phyloP scores from a whole-genome alignment of 2,797 vertebrate genomes.

The Paramormyrops hopkinsi region DNA sequence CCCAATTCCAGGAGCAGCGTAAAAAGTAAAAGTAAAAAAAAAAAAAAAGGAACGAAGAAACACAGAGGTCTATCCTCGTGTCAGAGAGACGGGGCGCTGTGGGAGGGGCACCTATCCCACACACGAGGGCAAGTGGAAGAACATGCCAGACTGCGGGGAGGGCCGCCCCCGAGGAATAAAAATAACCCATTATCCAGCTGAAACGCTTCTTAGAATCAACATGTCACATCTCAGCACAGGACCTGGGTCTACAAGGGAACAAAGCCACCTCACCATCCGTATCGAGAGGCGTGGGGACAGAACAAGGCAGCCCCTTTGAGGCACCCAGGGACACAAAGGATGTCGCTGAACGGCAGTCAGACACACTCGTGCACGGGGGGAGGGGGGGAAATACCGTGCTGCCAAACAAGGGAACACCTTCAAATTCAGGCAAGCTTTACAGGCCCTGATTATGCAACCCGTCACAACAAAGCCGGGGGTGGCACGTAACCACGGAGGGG shows the following conservation, averaged over 20 bases:
- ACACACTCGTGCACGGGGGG: conserved; percentile 41
- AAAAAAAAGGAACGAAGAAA: background rate
- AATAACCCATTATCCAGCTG: conserved; percentile 48
- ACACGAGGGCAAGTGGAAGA: background rate
- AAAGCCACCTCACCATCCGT: conserved; percentile 39
- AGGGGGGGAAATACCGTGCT: conserved; percentile 24
- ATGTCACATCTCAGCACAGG: conserved; percentile 62
- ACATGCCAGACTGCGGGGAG: background rate
- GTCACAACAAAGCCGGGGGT: background rate
- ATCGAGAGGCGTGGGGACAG: conserved; percentile 57
- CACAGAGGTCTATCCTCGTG: background rate
- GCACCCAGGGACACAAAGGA: background rate
- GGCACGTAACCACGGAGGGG: background rate
- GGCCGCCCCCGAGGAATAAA: conserved; percentile 31
- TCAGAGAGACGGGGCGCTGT: background rate
- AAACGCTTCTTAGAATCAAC: conserved; percentile 58
- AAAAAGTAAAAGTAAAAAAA: background rate
- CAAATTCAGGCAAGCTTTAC: conserved; percentile 35
- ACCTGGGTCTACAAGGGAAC: conserved; percentile 55
- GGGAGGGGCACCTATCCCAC: background rate
- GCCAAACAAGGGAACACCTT: conserved; percentile 51
- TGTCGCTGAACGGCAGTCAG: background rate
- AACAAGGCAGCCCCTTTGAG: conserved; percentile 49
- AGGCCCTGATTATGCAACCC: background rate
- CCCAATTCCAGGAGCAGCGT: background rate